A percentile compares a stretch with the other conserved stretches of the same genome.
Conservation (phyloP, 2,797 vertebrate genomes). For the Myotis pilosus region DNA sequence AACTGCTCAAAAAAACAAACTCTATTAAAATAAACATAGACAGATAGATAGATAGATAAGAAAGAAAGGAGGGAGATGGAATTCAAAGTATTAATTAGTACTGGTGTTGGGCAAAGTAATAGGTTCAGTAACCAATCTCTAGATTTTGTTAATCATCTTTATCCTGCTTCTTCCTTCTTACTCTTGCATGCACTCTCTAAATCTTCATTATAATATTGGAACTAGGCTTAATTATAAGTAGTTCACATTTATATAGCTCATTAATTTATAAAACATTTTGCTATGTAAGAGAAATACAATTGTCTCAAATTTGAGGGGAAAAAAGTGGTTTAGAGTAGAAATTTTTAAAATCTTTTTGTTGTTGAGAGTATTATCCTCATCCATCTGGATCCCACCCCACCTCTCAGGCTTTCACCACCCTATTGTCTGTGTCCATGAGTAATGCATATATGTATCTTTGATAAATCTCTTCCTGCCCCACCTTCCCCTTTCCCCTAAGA, state of each 20-base stretch:
- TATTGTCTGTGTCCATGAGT: no score
- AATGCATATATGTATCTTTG: no score
- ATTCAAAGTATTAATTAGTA: not conserved
- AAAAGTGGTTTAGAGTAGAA: not conserved
- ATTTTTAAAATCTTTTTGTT: no score
- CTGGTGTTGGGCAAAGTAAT: not conserved
- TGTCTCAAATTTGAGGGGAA: not conserved
- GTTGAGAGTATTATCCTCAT: no score
- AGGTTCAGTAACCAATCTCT: not conserved
- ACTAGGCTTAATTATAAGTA: not conserved
- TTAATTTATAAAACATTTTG: slow-evolving; percentile 16
- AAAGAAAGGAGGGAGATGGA: not conserved
- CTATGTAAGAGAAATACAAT: not conserved
- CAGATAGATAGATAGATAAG: not conserved
- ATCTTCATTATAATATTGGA: not conserved
- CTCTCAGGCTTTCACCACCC: no score
- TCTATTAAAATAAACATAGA: not conserved
- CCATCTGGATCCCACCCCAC: no score
- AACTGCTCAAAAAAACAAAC: not conserved
- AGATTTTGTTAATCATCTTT: not conserved
- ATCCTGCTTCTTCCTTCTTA: not conserved
- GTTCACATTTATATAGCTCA: not conserved
- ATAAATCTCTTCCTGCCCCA: no score
- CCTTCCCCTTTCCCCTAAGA: no score
- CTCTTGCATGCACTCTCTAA: not conserved